Conservation (phyloP, 2,797 vertebrate species). For the Peromyscus nudipes region DNA sequence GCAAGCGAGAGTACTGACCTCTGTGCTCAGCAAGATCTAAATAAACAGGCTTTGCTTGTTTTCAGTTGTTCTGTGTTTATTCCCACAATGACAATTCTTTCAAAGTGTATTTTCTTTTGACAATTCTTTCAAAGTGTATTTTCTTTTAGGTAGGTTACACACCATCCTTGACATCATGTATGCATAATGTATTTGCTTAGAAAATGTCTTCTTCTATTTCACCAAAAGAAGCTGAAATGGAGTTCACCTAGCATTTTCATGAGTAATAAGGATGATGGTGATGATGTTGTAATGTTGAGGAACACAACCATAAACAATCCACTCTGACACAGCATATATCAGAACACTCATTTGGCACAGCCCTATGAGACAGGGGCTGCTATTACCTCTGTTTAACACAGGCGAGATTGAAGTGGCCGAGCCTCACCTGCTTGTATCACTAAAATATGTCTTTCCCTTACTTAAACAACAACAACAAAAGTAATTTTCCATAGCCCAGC, state of each 20-base stretch:
- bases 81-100: conserved; percentile 18
- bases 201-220: neutral
- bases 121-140: conserved; percentile 44
- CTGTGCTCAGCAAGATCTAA: neutral
- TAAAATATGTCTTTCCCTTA: neutral
- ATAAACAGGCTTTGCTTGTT: neutral
- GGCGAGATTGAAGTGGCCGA: neutral
- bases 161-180: neutral
- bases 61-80: conserved; percentile 6
- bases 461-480: neutral
- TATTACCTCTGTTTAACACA: neutral
- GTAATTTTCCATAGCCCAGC: neutral
- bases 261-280: neutral
- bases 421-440: neutral
- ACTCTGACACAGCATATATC: neutral
- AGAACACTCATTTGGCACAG: neutral
- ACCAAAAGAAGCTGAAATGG: neutral
- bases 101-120: conserved; percentile 58
- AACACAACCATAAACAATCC: neutral
- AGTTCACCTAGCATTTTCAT: neutral
- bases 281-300: neutral
- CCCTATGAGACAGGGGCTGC: neutral
- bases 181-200: conserved; percentile 7
- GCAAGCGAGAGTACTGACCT: neutral
- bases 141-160: conserved; percentile 53